Percentiles rank a stretch among this genome's conserved stretches.
Conservation (phyloP, 92 coral and sea anemone genomes). For the Zoanthus sociatus region DNA sequence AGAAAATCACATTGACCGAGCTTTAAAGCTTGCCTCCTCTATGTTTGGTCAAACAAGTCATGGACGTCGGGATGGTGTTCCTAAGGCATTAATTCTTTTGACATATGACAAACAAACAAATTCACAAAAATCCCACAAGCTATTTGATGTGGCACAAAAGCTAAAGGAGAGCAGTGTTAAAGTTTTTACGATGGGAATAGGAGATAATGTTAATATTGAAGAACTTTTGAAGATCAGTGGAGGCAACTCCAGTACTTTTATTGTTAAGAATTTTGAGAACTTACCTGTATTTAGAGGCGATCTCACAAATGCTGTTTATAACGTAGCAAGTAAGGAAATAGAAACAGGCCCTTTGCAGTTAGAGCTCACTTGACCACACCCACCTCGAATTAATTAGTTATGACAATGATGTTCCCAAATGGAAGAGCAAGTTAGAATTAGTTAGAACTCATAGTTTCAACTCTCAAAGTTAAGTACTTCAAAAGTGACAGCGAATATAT, state of each 20-base stretch:
- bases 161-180: slow-evolving; percentile 12
- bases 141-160: not conserved
- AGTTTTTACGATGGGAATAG: slow-evolving; percentile 13
- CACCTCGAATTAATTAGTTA: no score
- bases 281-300: slow-evolving; percentile 15
- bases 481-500: no score
- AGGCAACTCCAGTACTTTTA: not conserved
- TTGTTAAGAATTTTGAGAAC: slow-evolving; percentile 5
- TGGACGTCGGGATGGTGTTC: slow-evolving; percentile 33
- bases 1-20: slow-evolving; percentile 35
- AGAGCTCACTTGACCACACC: no score
- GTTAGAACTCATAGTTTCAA: no score
- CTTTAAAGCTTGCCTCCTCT: slow-evolving; percentile 9
- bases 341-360: not conserved
- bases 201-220: slow-evolving; percentile 6
- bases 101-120: slow-evolving; percentile 31
- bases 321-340: slow-evolving; percentile 27
- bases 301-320: slow-evolving; percentile 20
- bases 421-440: no score
- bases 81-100: slow-evolving; percentile 20
- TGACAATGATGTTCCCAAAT: no score
- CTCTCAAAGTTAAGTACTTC: no score
- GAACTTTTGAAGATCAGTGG: slow-evolving; percentile 28
- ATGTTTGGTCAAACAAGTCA: not conserved
- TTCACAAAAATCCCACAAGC: not conserved